A percentile compares a stretch with the other conserved stretches of the same genome.
Conservation (phyloP, 2,888 invertebrate genomes). For the Sepioteuthis lessoniana region DNA sequence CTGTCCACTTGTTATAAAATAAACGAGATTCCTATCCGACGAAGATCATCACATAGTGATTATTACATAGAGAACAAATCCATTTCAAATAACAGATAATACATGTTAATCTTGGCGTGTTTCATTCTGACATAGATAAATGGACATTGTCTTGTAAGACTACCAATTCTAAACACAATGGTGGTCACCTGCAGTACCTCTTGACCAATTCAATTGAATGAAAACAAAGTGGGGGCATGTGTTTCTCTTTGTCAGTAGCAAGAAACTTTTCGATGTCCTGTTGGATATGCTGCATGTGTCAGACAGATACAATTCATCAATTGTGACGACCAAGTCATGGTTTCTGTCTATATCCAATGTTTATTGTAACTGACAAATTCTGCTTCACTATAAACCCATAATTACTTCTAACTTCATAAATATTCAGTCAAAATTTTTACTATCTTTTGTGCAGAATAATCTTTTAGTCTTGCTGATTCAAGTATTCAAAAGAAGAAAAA, state of each 20-base stretch:
- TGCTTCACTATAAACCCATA: not conserved
- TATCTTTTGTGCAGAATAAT: not conserved
- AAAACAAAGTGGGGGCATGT: not conserved
- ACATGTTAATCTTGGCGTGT: not conserved
- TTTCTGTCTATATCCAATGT: not conserved
- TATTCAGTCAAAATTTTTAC: not conserved
- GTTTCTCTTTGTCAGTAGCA: not conserved
- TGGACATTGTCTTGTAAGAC: not conserved
- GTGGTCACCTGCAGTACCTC: not conserved
- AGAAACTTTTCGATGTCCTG: not conserved
- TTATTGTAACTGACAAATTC: not conserved
- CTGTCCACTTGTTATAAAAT: no score
- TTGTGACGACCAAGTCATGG: not conserved
- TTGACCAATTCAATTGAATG: not conserved
- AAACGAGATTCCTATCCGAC: no score
- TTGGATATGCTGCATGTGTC: not conserved
- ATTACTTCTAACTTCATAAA: slow-evolving; percentile 9
- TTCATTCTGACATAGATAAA: slow-evolving; percentile 8
- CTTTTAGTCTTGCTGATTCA: no score
- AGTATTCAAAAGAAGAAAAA: no score
- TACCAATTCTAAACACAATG: slow-evolving; percentile 8
- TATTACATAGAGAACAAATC: not conserved
- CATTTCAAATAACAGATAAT: not conserved
- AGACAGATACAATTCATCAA: not conserved
- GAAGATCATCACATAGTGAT: no score